Percentiles rank a stretch among this genome's conserved stretches.
Evolutionary conservation across 2,113 vertebrate species (phyloP).

Genomic region (Ahaetulla prasina): DNA sequence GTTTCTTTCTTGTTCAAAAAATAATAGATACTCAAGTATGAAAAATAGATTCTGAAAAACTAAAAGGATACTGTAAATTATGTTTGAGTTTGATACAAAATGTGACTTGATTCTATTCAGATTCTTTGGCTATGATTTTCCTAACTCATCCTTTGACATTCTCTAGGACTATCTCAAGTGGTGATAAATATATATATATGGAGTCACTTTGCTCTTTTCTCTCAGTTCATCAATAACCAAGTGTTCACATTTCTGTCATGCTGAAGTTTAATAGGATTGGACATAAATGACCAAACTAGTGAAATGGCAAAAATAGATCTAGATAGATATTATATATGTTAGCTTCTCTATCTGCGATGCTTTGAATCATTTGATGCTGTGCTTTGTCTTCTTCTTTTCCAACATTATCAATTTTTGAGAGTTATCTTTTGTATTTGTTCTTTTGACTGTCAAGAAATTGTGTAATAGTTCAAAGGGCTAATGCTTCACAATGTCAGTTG

Average conservation of each 20-base stretch:
- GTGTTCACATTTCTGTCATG: not conserved
- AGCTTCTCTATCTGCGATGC: not conserved
- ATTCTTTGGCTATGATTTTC: not conserved
- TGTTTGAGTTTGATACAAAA: not conserved
- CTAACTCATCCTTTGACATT: not conserved
- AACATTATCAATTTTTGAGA: conserved; percentile 15
- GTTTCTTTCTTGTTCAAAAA: not conserved
- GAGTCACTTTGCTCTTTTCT: not conserved
- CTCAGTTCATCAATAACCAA: not conserved
- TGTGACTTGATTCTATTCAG: not conserved
- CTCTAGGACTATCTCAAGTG: not conserved
- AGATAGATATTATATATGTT: conserved; percentile 4
- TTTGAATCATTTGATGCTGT: conserved; percentile 13
- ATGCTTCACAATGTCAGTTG: conserved; percentile 15
- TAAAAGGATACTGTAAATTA: not conserved
- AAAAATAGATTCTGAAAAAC: not conserved
- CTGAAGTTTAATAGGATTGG: not conserved
- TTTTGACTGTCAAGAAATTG: conserved; percentile 14
- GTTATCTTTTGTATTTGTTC: not conserved
- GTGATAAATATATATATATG: not conserved
- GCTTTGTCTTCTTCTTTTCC: conserved; percentile 2
- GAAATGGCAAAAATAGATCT: conserved; percentile 33
- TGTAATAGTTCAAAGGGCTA: conserved; percentile 22
- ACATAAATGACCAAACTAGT: not conserved
- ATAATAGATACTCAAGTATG: not conserved